Base-by-base conservation (phyloP, 2,888 invertebrate species). In the Andrena trimmerana region DNA sequence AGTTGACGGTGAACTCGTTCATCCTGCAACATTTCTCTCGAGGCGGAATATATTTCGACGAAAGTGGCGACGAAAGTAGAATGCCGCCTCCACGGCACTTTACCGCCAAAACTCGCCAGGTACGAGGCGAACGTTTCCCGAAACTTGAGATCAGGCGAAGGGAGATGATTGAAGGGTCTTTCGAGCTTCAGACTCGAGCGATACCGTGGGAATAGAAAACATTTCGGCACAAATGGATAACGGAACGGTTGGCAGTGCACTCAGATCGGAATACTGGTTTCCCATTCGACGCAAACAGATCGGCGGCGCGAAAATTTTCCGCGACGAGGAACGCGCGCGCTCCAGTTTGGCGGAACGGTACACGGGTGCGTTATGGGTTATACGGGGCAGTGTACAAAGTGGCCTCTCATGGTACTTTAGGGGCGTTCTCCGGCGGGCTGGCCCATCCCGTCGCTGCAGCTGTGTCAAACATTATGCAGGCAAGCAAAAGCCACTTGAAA, bases 381-480 rank as follows among this genome's bases (percentile, higher is more conserved):
- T 33, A 66, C 57, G 59, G 65, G 54, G 52, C 65, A 50, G 66
- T 74, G 68, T 60, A 75, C 57, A 63, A 59, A 83, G 86, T 77
- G 75, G 70, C 60, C 86, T 83, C 81, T 81, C 67, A 60, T 69
- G 72, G 77, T 72, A 78, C 82, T 88, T 42, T 76, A 70, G 60
- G 65, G 31, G 27, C 66, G 67, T 75, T 70, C 59, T 65, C 66
- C 71, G 59, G 33, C 54, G 54, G 63, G 31, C 48, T 52, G 72
- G 68, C 70, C 74, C 76, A 62, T 73, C 57, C 59, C 71, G 59
- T 75, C 33, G 75, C 62, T 57, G 67, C 82, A 84, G 74, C 88
- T 87, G 88, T 87, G 88, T 89, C 89, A 88, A 90, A 89, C 90
- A 90, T 91, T 91, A 91, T 90, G 88, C 90, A 87, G 86, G 77